Evolutionary conservation across 2,888 invertebrate species (phyloP), one percentile per base, ranked within the genome.

Genomic region (Rotaria socialis): DNA sequence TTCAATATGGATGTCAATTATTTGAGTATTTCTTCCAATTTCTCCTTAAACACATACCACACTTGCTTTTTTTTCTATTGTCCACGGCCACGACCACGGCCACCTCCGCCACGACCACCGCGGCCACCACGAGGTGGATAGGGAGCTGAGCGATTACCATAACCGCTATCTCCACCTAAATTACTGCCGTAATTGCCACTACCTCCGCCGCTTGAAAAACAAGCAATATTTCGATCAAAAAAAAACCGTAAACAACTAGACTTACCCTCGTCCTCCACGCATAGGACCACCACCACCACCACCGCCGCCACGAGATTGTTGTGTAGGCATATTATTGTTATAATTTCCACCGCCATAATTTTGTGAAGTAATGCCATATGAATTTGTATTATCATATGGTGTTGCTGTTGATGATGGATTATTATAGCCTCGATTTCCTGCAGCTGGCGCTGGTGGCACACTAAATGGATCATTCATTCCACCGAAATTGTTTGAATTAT

Each of bases 21-120:
- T 58, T 67, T 67, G 67, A 67, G 14, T 67, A 67, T 67, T 67
- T 35, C 67, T 67, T 35, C 67, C 27, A 67, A 67, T 67, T 67
- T 67, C 67, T 67, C 67, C 67, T 80, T 47, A 80, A 80, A 80
- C 41, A 75, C 75, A 80, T 80, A 80, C 75, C 75, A 80, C 75
- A 35, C 67, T 67, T 67, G 67, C 16, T 52, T 52, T 35, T 60
- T 60, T 22, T 24, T 60, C 27, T 67, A 67, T 67, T 67, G 67
- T 16, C 67, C 67, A 67, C 67, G 67, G 4, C 67, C 67, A 67
- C 67, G 67, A 16, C 75, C 43, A 24, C 75, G 43, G 8, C 75
- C 75, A n/a, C 35, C 35, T 35, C 75, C 75, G 8, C 75, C 75
- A 43, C 75, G 41, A 8, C 75, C 75, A 11, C 75, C 47, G 16